Percentiles rank a stretch among this genome's conserved stretches.
Evolutionary conservation across 2,797 vertebrate genomes (phyloP).

Genomic region (Artibeus jamaicensis): DNA sequence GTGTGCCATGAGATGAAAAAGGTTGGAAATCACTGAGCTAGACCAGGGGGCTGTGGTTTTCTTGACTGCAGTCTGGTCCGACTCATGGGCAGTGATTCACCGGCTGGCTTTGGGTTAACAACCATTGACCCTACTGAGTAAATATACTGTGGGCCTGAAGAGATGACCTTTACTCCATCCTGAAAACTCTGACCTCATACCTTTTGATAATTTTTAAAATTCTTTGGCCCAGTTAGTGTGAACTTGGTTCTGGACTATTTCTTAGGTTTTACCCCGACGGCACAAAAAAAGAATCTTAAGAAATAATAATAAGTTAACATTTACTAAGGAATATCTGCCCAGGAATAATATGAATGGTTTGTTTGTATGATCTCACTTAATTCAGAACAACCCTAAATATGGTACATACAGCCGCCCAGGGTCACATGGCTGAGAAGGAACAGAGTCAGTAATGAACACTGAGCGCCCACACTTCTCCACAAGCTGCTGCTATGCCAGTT

Average conservation of each 20-base stretch:
- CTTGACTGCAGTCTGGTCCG: neutral
- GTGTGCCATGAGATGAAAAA: neutral
- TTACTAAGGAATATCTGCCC: neutral
- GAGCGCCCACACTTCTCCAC: neutral
- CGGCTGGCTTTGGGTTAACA: conserved; percentile 18
- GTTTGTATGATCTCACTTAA: conserved; percentile 3
- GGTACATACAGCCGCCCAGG: neutral
- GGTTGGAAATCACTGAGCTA: neutral
- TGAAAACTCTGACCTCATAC: neutral
- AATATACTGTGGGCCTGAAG: conserved; percentile 25
- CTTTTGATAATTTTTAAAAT: conserved; percentile 25
- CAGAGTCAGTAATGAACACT: neutral
- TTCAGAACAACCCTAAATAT: neutral
- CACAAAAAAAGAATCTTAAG: neutral
- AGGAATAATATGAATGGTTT: neutral
- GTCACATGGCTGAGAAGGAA: neutral
- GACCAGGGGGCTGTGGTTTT: neutral
- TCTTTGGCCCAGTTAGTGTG: neutral
- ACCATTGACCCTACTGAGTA: conserved; percentile 20
- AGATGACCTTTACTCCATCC: conserved; percentile 29
- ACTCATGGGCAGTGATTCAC: neutral
- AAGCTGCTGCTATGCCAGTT: neutral
- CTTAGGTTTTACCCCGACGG: neutral
- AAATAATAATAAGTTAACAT: neutral
- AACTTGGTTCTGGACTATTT: neutral